Percentiles rank a stretch among this genome's conserved stretches.
These are phyloP conservation scores for Polia nebulosa DNA, from an alignment of 2,888 invertebrate species.

Conservation along the genomic window DNA sequence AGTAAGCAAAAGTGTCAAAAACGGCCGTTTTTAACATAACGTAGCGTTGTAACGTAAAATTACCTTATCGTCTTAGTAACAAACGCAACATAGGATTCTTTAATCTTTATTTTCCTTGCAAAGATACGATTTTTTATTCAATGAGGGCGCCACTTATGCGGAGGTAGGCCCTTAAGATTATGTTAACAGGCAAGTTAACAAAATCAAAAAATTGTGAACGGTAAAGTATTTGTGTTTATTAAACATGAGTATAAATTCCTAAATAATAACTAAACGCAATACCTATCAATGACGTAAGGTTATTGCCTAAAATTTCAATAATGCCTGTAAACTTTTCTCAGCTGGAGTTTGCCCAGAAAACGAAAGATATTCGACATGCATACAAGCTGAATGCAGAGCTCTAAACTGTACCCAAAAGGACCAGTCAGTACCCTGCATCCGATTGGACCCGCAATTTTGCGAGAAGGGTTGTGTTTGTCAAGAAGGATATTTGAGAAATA, in stretches of 20 bases:
- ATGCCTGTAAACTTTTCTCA: constrained; percentile 17
- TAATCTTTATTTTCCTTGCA: no score
- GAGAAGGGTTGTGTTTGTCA: constrained; percentile 48
- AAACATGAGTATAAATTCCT: background rate
- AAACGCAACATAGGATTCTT: no score
- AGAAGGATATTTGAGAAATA: constrained; percentile 43
- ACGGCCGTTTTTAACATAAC: no score
- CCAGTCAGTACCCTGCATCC: constrained; percentile 51
- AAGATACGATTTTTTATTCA: no score
- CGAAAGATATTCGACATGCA: constrained; percentile 64
- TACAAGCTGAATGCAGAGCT: constrained; percentile 62
- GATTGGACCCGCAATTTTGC: constrained; percentile 31
- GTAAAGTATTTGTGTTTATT: no score
- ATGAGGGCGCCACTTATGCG: no score
- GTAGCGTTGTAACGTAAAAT: no score
- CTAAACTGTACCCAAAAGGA: constrained; percentile 61
- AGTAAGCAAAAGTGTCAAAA: no score
- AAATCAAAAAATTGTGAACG: background rate
- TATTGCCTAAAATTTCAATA: background rate
- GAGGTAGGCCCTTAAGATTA: no score
- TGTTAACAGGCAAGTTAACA: background rate
- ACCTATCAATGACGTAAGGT: no score
- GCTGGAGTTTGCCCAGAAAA: constrained; percentile 53
- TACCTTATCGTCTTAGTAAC: no score
- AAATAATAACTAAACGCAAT: background rate